Percentiles rank a stretch among this genome's conserved stretches.
phyloP scores from a whole-genome alignment of 1,140 invertebrate genomes.

The Caenorhabditis remanei region DNA sequence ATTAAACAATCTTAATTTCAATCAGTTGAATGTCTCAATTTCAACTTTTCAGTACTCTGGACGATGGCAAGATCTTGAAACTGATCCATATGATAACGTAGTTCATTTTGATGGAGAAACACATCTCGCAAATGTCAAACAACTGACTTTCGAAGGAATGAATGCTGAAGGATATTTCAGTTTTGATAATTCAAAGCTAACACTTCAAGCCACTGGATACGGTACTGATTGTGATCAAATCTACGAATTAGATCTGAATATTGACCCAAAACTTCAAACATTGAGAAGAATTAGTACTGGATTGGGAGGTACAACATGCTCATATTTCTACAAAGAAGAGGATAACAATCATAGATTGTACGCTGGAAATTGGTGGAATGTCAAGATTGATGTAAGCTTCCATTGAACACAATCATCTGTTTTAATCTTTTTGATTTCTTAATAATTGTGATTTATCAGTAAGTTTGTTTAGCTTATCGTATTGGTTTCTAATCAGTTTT shows the following conservation, averaged over 20 bases:
- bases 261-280: slow-evolving; percentile 47
- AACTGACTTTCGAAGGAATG: slow-evolving; percentile 70
- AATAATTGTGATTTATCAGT: neutral
- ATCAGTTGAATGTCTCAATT: too few relatives aligned
- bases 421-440: neutral
- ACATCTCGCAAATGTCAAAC: slow-evolving; percentile 69
- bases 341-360: slow-evolving; percentile 69
- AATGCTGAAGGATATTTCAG: slow-evolving; percentile 74
- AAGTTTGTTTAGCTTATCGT: slow-evolving; percentile 28
- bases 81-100: slow-evolving; percentile 38
- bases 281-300: slow-evolving; percentile 68
- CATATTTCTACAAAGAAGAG: slow-evolving; percentile 66
- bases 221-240: slow-evolving; percentile 73
- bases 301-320: slow-evolving; percentile 69
- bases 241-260: slow-evolving; percentile 70
- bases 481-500: slow-evolving; percentile 27
- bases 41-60: slow-evolving; percentile 7
- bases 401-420: neutral
- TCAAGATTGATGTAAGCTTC: slow-evolving; percentile 57
- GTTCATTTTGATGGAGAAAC: slow-evolving; percentile 67
- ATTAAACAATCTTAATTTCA: too few relatives aligned
- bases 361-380: slow-evolving; percentile 70
- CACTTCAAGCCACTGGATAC: slow-evolving; percentile 69
- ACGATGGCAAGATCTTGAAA: slow-evolving; percentile 51
- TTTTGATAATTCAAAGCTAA: slow-evolving; percentile 68